These are phyloP conservation scores for Triops cancriformis DNA, from an alignment of 1,140 invertebrate species.

Conservation along the genomic window DNA sequence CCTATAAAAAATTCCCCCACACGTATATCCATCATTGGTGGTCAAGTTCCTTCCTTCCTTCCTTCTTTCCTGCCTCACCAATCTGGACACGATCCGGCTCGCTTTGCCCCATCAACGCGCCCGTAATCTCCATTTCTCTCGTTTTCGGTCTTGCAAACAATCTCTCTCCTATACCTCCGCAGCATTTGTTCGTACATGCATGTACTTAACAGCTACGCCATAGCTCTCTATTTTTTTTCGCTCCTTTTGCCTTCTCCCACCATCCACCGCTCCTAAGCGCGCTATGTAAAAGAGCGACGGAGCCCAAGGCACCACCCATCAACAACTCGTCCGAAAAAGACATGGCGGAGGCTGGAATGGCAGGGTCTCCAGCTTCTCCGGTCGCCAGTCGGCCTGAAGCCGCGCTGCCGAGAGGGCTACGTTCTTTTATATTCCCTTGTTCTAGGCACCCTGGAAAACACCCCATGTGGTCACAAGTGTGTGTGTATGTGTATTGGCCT, in stretches of 20 bases:
- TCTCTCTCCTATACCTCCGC: not conserved
- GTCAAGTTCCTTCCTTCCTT: too few species aligned
- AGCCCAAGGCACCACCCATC: not conserved
- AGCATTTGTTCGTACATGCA: not conserved
- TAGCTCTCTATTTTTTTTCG: not conserved
- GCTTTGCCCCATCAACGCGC: too few species aligned
- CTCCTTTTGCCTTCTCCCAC: too few species aligned
- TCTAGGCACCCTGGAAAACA: not conserved
- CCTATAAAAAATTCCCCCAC: too few species aligned
- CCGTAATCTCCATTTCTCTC: not conserved
- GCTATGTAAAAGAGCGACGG: not conserved
- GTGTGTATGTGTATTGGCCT: not conserved
- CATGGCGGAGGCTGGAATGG: constrained; percentile 11
- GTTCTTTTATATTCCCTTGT: not conserved
- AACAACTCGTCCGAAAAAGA: not conserved
- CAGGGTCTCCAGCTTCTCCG: not conserved
- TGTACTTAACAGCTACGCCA: not conserved
- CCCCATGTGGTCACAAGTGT: not conserved
- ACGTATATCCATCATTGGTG: too few species aligned
- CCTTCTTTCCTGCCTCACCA: too few species aligned
- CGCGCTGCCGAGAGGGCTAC: constrained; percentile 7
- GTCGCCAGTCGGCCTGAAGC: constrained; percentile 11
- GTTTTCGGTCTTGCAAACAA: not conserved
- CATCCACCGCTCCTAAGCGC: too few species aligned
- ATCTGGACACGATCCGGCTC: too few species aligned